These are phyloP conservation scores for Lumbricus terrestris DNA, from an alignment of 2,888 invertebrate species.

Conservation along the genomic window DNA sequence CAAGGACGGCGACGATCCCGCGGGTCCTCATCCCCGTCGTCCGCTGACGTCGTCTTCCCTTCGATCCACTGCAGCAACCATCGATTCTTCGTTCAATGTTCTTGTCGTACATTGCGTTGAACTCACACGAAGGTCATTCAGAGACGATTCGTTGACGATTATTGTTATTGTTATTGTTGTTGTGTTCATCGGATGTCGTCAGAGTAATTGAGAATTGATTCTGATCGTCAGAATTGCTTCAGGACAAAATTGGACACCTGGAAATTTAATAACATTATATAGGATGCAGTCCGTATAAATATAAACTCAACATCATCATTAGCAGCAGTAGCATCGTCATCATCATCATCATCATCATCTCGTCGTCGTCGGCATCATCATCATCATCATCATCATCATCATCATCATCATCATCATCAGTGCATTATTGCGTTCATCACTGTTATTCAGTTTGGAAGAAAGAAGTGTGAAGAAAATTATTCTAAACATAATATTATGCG, in stretches of 20 bases:
- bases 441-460: too few species aligned
- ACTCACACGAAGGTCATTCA: background rate
- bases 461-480: too few species aligned
- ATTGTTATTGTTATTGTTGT: too few species aligned
- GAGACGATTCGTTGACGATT: background rate
- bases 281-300: background rate
- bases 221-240: background rate
- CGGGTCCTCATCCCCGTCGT: too few species aligned
- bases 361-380: background rate
- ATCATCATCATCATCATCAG: too few species aligned
- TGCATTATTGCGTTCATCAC: too few species aligned
- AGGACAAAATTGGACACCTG: background rate
- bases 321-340: background rate
- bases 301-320: constrained; percentile 7
- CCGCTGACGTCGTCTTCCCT: background rate
- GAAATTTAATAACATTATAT: too few species aligned
- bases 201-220: background rate
- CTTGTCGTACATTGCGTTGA: background rate
- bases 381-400: too few species aligned
- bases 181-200: background rate
- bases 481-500: too few species aligned
- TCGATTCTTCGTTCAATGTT: too few species aligned
- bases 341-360: background rate
- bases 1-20: background rate
- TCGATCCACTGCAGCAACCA: background rate